Percentiles rank a stretch among this genome's conserved stretches.
These are phyloP conservation scores for Clistopyga incitator DNA, from an alignment of 2,888 invertebrate genomes.

Conservation along the genomic window DNA sequence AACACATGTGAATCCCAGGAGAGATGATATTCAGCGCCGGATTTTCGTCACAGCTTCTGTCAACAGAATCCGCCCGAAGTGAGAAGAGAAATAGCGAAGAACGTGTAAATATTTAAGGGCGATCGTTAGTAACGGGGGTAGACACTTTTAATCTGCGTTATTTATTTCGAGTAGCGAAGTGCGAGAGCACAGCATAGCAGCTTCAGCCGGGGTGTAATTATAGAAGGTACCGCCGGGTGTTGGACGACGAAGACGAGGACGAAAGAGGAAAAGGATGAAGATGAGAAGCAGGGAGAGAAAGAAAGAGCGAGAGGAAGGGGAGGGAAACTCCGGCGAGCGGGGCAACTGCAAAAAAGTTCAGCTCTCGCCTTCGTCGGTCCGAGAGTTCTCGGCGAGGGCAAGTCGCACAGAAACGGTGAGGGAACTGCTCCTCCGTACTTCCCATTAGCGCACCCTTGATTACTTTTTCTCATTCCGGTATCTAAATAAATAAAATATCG, in stretches of 20 bases:
- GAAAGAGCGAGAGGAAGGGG: slow-evolving; percentile 37
- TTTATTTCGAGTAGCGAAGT: slow-evolving; percentile 74
- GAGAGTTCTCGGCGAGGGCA: slow-evolving; percentile 55
- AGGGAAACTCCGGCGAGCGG: slow-evolving; percentile 57
- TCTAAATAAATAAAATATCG: slow-evolving; percentile 84
- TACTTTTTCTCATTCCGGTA: slow-evolving; percentile 83
- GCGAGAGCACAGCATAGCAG: slow-evolving; percentile 45
- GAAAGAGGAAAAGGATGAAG: slow-evolving; percentile 49
- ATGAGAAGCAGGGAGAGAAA: slow-evolving; percentile 27
- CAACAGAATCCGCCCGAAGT: slow-evolving; percentile 1
- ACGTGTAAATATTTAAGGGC: slow-evolving; percentile 72
- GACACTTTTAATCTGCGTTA: slow-evolving; percentile 82
- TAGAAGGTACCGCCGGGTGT: slow-evolving; percentile 68
- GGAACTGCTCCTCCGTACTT: slow-evolving; percentile 71
- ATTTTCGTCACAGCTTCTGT: not conserved
- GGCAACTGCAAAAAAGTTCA: slow-evolving; percentile 71
- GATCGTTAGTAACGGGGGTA: slow-evolving; percentile 74
- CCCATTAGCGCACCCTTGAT: slow-evolving; percentile 84
- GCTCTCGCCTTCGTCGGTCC: slow-evolving; percentile 34
- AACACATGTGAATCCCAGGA: too few species aligned
- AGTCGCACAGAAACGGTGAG: slow-evolving; percentile 72
- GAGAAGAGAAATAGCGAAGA: slow-evolving; percentile 39
- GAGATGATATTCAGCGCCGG: not conserved
- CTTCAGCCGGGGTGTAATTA: slow-evolving; percentile 71
- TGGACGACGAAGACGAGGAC: slow-evolving; percentile 57